Evolutionary conservation across 64 coral and sea anemone genomes (phyloP).

Genomic region (Montipora cactus): DNA sequence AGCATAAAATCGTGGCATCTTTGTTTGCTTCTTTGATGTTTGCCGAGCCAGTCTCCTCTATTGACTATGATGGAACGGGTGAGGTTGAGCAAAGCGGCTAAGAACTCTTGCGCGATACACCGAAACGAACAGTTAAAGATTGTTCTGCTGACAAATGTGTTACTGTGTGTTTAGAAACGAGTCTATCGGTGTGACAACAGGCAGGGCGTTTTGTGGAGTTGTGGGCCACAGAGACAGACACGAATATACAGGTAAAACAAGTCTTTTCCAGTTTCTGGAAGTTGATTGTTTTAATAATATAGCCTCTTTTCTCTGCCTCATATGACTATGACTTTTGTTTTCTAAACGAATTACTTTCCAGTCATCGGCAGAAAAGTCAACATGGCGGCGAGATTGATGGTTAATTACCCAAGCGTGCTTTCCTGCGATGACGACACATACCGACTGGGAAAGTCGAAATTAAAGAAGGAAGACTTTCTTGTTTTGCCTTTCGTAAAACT

Average conservation of each 20-base stretch:
- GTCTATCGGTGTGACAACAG: conserved; percentile 96
- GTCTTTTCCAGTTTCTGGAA: background rate
- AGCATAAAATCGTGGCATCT: no score
- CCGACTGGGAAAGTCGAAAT: conserved; percentile 75
- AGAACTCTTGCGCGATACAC: no score
- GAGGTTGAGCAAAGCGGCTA: no score
- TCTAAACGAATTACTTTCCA: background rate
- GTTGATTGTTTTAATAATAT: no score
- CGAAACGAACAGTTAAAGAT: no score
- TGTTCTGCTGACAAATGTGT: background rate
- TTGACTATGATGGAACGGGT: no score
- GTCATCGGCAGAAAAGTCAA: conserved; percentile 96
- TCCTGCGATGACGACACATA: conserved; percentile 97
- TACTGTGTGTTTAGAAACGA: conserved; percentile 74
- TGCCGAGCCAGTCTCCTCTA: no score
- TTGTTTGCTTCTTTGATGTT: no score
- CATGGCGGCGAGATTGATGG: conserved; percentile 98
- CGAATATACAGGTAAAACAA: conserved; percentile 92
- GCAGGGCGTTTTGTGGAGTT: conserved; percentile 94
- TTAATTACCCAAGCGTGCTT: conserved; percentile 90
- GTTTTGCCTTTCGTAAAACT: conserved; percentile 71
- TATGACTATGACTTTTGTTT: no score
- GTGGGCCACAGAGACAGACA: conserved; percentile 97
- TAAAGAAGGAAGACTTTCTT: conserved; percentile 96
- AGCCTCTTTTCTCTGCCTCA: no score